A percentile compares a stretch with the other conserved stretches of the same genome.
Evolutionary conservation across 1,140 invertebrate genomes (phyloP).

Genomic region (Agrilus planipennis): DNA sequence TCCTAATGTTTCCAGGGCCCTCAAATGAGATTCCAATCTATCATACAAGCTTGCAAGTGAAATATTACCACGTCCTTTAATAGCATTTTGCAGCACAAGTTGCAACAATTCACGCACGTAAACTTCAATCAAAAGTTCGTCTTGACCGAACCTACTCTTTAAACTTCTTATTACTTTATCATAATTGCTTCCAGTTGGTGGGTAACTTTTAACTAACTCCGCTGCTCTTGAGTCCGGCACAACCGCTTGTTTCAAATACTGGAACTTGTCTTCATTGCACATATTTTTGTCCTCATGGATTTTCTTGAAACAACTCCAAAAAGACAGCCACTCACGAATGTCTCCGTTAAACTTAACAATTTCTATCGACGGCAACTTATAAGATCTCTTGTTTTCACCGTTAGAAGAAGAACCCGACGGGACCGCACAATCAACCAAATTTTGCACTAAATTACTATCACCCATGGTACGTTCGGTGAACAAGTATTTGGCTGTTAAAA

Average conservation of each 20-base stretch:
- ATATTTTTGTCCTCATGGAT: constrained; percentile 15
- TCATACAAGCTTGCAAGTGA: not conserved
- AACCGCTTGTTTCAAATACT: constrained; percentile 17
- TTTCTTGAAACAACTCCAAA: constrained; percentile 21
- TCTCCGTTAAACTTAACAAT: constrained; percentile 17
- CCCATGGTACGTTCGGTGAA: too few relatives aligned
- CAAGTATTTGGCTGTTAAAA: not conserved
- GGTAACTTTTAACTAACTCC: constrained; percentile 15
- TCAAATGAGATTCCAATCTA: not conserved
- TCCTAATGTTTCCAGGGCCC: constrained; percentile 1
- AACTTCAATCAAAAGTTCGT: not conserved
- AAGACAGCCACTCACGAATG: constrained; percentile 20
- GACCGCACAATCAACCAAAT: too few relatives aligned
- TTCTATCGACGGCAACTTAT: constrained; percentile 13
- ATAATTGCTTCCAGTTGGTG: constrained; percentile 9
- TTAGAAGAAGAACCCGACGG: too few relatives aligned
- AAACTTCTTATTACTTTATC: too few relatives aligned
- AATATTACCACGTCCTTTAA: not conserved
- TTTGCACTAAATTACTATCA: too few relatives aligned
- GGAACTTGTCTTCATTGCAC: constrained; percentile 14
- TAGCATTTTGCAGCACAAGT: not conserved
- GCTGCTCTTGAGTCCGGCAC: constrained; percentile 12
- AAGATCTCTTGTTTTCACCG: not conserved
- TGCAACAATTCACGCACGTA: not conserved
- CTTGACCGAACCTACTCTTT: not conserved